Conservation (phyloP, 2,888 invertebrate species). For the Rotaria macrura region DNA sequence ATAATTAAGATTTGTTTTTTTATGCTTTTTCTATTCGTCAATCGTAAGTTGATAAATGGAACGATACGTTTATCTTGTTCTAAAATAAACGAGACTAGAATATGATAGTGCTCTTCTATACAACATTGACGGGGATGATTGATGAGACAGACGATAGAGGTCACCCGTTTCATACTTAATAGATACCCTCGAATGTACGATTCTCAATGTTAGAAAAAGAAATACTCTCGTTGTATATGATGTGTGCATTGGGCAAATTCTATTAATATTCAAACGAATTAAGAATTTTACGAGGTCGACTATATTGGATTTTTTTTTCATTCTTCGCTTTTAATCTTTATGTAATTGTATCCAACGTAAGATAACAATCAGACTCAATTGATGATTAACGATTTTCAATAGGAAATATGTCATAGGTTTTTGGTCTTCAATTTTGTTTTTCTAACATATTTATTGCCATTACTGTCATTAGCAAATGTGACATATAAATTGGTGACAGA, state of each 20-base stretch:
- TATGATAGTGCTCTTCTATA: background rate
- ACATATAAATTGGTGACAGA: background rate
- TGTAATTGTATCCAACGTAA: background rate
- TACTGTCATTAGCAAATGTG: background rate
- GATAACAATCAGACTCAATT: background rate
- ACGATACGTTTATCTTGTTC: constrained; percentile 1
- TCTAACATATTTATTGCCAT: background rate
- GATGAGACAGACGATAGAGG: background rate
- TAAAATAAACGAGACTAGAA: background rate
- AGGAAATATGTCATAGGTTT: background rate
- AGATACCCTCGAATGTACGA: background rate
- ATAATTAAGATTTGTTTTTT: background rate
- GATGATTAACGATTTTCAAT: background rate
- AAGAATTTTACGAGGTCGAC: background rate
- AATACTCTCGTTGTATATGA: background rate
- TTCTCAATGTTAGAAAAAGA: background rate
- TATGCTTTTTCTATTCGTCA: background rate
- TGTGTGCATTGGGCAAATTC: background rate
- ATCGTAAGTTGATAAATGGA: background rate
- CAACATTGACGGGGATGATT: too few species aligned
- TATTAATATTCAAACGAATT: background rate
- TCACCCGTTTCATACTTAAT: background rate
- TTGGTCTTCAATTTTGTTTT: background rate
- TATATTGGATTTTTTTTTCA: background rate
- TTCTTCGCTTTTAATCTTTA: background rate